Percentiles rank a stretch among this genome's conserved stretches.
Conservation (phyloP, 2,888 invertebrate genomes). For the Cancer borealis region DNA sequence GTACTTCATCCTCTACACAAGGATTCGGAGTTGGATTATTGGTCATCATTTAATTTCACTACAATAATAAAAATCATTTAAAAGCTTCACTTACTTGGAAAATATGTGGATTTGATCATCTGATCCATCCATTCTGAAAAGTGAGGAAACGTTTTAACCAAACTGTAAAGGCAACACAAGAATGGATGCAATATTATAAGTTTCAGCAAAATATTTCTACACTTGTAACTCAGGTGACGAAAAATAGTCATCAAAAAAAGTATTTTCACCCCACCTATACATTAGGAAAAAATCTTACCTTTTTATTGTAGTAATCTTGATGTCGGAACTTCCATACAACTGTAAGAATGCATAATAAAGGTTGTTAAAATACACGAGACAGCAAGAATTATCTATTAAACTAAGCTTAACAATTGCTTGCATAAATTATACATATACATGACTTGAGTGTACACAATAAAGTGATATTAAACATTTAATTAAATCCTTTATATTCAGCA, state of each 20-base stretch:
- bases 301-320: no score
- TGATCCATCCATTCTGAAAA: not conserved
- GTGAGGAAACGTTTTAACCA: not conserved
- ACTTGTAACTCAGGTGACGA: not conserved
- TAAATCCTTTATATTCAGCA: not conserved
- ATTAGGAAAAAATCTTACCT: not conserved
- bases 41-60: not conserved
- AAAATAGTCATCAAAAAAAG: not conserved
- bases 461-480: not conserved
- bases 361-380: not conserved
- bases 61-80: not conserved
- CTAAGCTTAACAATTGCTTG: not conserved
- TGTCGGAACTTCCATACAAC: not conserved
- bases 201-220: not conserved
- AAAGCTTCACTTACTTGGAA: not conserved
- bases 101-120: not conserved
- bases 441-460: not conserved
- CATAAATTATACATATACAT: not conserved
- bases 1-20: not conserved
- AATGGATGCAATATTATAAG: not conserved
- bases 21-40: conserved; percentile 35
- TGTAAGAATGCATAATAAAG: not conserved
- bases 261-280: not conserved
- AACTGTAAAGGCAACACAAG: not conserved
- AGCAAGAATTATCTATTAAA: not conserved